Base-by-base conservation (phyloP, 1,140 invertebrate genomes). In the Macrobrachium rosenbergii region DNA sequence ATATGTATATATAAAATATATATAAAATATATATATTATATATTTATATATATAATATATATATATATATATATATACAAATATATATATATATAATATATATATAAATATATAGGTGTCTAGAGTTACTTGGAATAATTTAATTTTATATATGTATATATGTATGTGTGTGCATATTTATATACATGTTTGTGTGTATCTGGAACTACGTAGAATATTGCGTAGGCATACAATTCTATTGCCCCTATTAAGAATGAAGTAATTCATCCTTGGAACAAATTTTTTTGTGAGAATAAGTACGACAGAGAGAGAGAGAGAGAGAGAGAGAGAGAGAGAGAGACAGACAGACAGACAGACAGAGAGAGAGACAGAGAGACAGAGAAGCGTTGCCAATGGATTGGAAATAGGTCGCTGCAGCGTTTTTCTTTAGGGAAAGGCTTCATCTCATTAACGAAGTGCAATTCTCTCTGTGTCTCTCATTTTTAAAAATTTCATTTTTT, bases 301-400 rank as follows among this genome's bases (percentile, higher is more conserved):
- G 73, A 77, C 16, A 77, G 75, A 59, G 45, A 77, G 45, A 58
- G 45, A 77, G 75, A 77, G 75, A 77, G 75, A 77, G 75, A 77
- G 75, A 77, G 75, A 77, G 75, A 77, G 75, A 77, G 75, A 77
- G 75, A 77, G 75, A 77, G 75, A 45, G 28, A 77, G 28, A 77
- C 5, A 45, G 43, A 77, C 28, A 37, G 37, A 77, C 5, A 77
- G 23, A 77, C 7, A 45, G 52, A 11, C 17, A n/a, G 43, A 16
- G 17, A 45, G 43, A 45, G 14, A 45, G 43, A 45, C n/a, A 17
- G 43, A n/a, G n/a, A n/a, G n/a, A n/a, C n/a, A n/a, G n/a, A n/a
- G n/a, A n/a, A n/a, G n/a, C n/a, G n/a, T n/a, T n/a, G n/a, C n/a
- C n/a, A n/a, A n/a, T n/a, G n/a, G n/a, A n/a, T n/a, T n/a, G n/a